Evolutionary conservation across 2,888 invertebrate species (phyloP).

Genomic region (Mesorhabditis sp.): DNA sequence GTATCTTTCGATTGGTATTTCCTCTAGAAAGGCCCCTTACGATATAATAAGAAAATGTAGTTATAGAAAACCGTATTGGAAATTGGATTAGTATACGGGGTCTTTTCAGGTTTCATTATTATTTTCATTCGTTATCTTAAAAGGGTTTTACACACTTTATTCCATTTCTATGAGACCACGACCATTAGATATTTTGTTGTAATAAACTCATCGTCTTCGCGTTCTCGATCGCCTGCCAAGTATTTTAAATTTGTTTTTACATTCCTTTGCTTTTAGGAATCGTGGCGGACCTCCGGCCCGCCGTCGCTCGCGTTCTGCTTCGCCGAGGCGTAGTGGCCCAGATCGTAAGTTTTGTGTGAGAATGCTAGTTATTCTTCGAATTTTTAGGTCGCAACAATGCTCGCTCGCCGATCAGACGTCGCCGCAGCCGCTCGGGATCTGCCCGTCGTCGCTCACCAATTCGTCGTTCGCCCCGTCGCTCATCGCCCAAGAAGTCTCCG

Average conservation of each 20-base stretch:
- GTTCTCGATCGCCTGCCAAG: slow-evolving; percentile 5
- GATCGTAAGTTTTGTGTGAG: slow-evolving; percentile 2
- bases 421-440: slow-evolving; percentile 31
- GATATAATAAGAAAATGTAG: too few relatives aligned
- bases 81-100: too few relatives aligned
- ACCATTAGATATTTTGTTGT: too few relatives aligned
- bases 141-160: too few relatives aligned
- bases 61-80: too few relatives aligned
- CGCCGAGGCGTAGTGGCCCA: slow-evolving; percentile 33
- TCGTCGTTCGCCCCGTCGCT: slow-evolving; percentile 21
- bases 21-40: too few relatives aligned
- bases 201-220: background rate
- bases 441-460: slow-evolving; percentile 28
- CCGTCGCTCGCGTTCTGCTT: slow-evolving; percentile 26
- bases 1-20: too few relatives aligned
- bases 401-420: slow-evolving; percentile 19
- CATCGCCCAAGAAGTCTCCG: slow-evolving; percentile 15
- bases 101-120: too few relatives aligned
- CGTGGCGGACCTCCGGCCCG: slow-evolving; percentile 10
- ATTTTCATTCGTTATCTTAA: too few relatives aligned
- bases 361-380: background rate
- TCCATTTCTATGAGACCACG: too few relatives aligned
- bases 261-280: background rate
- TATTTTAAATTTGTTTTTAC: slow-evolving; percentile 7
- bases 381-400: background rate